These are phyloP conservation scores for Cheilosia pagana DNA, from an alignment of 2,888 invertebrate species.

Conservation along the genomic window DNA sequence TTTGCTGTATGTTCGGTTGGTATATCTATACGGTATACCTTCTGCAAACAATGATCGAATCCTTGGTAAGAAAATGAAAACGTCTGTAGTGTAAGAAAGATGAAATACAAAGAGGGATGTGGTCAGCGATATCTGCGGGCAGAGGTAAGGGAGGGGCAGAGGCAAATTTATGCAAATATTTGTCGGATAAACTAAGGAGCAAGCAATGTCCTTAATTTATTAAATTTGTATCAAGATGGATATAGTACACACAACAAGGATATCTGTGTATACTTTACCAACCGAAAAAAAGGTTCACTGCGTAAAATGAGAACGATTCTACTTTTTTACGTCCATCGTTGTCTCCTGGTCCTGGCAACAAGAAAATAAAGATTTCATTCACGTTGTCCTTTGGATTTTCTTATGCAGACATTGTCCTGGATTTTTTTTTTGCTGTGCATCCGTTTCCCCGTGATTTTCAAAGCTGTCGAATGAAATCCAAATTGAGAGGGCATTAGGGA, in stretches of 20 bases:
- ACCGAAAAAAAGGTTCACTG: constrained; percentile 54
- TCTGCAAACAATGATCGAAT: constrained; percentile 73
- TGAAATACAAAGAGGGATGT: constrained; percentile 51
- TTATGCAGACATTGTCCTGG: constrained; percentile 60
- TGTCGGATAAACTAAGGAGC: constrained; percentile 47
- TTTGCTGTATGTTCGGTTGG: constrained; percentile 14
- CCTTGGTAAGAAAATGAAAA: constrained; percentile 66
- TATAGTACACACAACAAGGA: constrained; percentile 18
- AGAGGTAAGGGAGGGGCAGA: not conserved
- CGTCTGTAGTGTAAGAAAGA: constrained; percentile 49
- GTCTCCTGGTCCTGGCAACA: constrained; percentile 43
- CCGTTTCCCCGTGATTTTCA: constrained; percentile 28
- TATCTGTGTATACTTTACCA: not conserved
- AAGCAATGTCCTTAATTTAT: constrained; percentile 65
- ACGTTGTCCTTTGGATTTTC: constrained; percentile 62
- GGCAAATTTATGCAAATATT: constrained; percentile 69
- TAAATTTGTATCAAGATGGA: constrained; percentile 72
- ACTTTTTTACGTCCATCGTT: constrained; percentile 6
- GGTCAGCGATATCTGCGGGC: constrained; percentile 58
- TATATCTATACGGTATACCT: constrained; percentile 29
- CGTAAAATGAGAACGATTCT: constrained; percentile 52
- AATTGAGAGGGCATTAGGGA: constrained; percentile 46
- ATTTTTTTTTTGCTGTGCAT: constrained; percentile 3
- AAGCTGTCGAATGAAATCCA: constrained; percentile 61
- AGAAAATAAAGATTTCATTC: constrained; percentile 69